Conservation (phyloP, 2,113 vertebrate genomes). For the Epinephelus lanceolatus region DNA sequence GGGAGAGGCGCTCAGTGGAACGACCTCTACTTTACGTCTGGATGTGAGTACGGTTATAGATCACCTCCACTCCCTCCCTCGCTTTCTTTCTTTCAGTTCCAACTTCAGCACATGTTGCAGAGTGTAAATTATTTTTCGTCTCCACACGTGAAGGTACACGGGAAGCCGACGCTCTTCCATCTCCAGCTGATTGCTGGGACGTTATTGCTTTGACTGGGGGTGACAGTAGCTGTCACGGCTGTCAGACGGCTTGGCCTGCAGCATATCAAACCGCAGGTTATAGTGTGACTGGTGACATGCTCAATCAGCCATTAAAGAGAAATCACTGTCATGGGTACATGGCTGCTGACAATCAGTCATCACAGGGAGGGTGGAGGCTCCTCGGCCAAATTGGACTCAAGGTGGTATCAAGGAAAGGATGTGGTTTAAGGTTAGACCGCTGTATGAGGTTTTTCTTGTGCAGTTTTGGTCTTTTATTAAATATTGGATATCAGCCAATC, state of each 20-base stretch:
- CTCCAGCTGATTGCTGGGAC: conserved; percentile 71
- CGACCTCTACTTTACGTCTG: conserved; percentile 55
- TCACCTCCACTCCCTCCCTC: conserved; percentile 24
- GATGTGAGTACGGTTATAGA: conserved; percentile 30
- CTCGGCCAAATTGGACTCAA: conserved; percentile 42
- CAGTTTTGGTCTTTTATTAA: conserved; percentile 20
- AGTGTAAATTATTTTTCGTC: conserved; percentile 4
- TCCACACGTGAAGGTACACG: conserved; percentile 17
- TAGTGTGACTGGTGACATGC: conserved; percentile 71
- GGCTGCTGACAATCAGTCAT: conserved; percentile 73
- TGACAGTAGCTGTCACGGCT: conserved; percentile 76
- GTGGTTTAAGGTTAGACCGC: conserved; percentile 3
- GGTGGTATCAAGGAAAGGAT: conserved; percentile 53
- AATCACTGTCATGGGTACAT: conserved; percentile 73
- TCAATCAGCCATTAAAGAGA: conserved; percentile 80
- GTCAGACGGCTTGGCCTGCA: conserved; percentile 71
- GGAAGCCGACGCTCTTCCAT: conserved; percentile 45
- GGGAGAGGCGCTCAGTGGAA: conserved; percentile 31
- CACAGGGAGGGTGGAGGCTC: conserved; percentile 37
- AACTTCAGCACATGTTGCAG: conserved; percentile 47
- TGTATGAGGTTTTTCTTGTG: conserved; percentile 6
- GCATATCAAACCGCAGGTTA: conserved; percentile 75
- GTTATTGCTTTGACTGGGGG: conserved; percentile 73
- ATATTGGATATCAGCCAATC: conserved; percentile 32
- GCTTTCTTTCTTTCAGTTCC: conserved; percentile 29